Evolutionary conservation across 2,797 vertebrate genomes (phyloP).

Genomic region (Ctenopoma kingsleyae): DNA sequence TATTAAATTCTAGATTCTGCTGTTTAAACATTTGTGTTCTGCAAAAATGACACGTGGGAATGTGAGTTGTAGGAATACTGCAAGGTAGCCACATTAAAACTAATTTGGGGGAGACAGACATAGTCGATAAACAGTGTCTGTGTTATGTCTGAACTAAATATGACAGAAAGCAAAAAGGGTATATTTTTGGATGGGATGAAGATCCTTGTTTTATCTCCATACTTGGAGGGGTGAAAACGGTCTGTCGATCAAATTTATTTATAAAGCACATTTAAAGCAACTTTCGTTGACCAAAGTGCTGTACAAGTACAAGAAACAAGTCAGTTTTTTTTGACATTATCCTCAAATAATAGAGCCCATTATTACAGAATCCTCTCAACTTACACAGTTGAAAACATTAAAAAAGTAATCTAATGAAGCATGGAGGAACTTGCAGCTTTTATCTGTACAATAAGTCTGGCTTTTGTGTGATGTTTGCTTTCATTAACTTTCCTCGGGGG

Average conservation of each 20-base stretch:
- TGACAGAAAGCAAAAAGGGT: conserved; percentile 13
- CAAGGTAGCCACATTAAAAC: conserved; percentile 35
- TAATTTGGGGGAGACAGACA: conserved; percentile 30
- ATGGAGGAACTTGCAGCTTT: neutral
- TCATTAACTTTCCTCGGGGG: conserved; percentile 45
- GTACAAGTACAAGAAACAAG: too few species aligned
- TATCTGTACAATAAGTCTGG: conserved; percentile 28
- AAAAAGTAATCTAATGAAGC: neutral
- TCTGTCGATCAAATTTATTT: conserved; percentile 5
- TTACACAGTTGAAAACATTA: neutral
- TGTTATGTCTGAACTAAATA: conserved; percentile 57
- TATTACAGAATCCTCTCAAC: neutral
- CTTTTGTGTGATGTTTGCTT: conserved; percentile 47
- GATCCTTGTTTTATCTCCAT: conserved; percentile 1
- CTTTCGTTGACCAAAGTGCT: too few species aligned
- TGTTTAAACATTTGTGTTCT: conserved; percentile 16
- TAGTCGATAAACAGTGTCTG: neutral
- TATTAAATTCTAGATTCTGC: neutral
- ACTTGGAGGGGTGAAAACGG: neutral
- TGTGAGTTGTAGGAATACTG: conserved; percentile 14
- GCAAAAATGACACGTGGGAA: conserved; percentile 19
- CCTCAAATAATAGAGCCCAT: neutral
- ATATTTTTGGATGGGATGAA: neutral
- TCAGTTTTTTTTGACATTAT: neutral
- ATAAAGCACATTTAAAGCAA: neutral